phyloP scores from a whole-genome alignment of 2,113 vertebrate species.

The Balaeniceps rex region DNA sequence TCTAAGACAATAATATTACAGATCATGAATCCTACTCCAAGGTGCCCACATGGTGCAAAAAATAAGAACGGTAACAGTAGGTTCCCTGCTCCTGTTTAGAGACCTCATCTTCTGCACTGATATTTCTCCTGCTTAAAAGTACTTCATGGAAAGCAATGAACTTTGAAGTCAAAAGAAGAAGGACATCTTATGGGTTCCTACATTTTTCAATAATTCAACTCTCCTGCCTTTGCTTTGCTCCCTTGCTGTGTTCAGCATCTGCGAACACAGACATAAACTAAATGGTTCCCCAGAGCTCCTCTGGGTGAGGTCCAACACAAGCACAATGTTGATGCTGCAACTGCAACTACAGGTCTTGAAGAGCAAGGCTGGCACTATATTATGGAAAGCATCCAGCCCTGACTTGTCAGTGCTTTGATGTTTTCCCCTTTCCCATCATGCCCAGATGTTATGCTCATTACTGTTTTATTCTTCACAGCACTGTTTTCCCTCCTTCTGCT shows the following conservation, averaged over 20 bases:
- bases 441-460: not conserved
- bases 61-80: accelerated
- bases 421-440: not conserved
- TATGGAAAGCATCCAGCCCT: not conserved
- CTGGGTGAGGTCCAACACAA: not conserved
- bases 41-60: not conserved
- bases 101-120: not conserved
- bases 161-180: not conserved
- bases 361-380: not conserved
- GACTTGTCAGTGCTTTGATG: not conserved
- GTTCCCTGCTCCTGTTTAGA: not conserved
- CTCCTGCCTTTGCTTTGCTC: not conserved
- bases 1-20: not conserved
- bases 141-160: not conserved
- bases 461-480: not conserved
- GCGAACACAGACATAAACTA: not conserved
- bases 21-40: not conserved
- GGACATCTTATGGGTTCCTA: not conserved
- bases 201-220: not conserved
- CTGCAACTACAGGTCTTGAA: not conserved
- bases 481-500: not conserved
- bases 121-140: not conserved
- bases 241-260: not conserved
- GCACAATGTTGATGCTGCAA: not conserved
- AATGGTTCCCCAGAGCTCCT: not conserved